Conservation (phyloP, 2,113 vertebrate genomes). For the Asarcornis scutulata region DNA sequence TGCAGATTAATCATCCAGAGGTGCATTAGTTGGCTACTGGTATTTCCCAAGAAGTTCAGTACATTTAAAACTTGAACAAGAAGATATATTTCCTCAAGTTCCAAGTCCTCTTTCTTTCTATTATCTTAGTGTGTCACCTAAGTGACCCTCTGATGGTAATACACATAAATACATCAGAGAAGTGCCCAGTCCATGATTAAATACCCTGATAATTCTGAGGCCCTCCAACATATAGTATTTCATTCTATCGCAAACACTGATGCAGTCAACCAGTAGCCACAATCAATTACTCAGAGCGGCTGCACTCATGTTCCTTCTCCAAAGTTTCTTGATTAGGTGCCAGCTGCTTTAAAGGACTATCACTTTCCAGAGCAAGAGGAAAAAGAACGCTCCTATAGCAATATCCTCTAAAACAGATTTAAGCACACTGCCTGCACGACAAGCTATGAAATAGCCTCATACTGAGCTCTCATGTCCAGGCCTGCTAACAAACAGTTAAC, state of each 20-base stretch:
- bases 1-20: background rate
- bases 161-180: slow-evolving; percentile 63
- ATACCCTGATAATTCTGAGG: slow-evolving; percentile 60
- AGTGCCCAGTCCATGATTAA: slow-evolving; percentile 61
- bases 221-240: slow-evolving; percentile 37
- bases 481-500: slow-evolving; percentile 6
- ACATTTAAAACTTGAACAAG: background rate
- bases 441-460: background rate
- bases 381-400: background rate
- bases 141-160: slow-evolving; percentile 38
- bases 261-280: slow-evolving; percentile 59
- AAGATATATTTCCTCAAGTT: background rate
- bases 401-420: background rate
- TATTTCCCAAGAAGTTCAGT: slow-evolving; percentile 15
- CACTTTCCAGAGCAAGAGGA: background rate
- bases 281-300: slow-evolving; percentile 41
- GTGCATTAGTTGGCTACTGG: background rate
- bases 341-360: slow-evolving; percentile 3
- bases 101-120: slow-evolving; percentile 23
- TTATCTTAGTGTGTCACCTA: slow-evolving; percentile 25
- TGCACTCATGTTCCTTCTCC: slow-evolving; percentile 39
- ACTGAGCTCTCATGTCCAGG: background rate
- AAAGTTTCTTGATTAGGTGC: slow-evolving; percentile 31
- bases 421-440: background rate
- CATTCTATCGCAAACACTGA: slow-evolving; percentile 27